Base-by-base conservation (phyloP, 2,888 invertebrate genomes). In the Tenthredo notha region DNA sequence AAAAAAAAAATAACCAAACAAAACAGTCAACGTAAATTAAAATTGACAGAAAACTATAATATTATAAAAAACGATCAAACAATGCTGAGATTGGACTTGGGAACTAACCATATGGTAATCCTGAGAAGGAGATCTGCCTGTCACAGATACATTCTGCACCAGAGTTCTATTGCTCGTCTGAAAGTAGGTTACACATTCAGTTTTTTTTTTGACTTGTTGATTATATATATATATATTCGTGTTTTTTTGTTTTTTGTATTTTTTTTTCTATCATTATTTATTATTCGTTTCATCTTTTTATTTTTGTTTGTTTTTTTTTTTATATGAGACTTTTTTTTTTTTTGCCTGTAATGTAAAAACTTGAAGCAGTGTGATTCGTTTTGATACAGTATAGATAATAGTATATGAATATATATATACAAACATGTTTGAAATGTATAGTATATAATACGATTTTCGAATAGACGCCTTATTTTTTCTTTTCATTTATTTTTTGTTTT, bases 91-190 rank as follows among this genome's bases (percentile, higher is more conserved):
- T 90, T 92, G 92, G 93, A 93, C 91, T 92, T 93, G 92, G 92
- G 93, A 92, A 93, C 93, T 93, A 93, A 93, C 93, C 93, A 93
- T 93, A 93, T 93, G 91, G 92, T 93, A 93, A 93, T 93, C 93
- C 93, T 93, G 93, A 92, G 93, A 93, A 92, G 93, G 93, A 91
- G 93, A 93, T 93, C 93, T 93, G 93, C 93, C 93, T 93, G 93
- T 93, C 93, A 93, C 93, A 93, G 93, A 93, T 93, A 93, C 93
- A 93, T 93, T 93, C 93, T 93, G 93, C 93, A 93, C 93, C 93
- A 93, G 93, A 93, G 93, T 92, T 93, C 93, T 93, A 93, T 93
- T 93, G 93, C 93, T 93, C 93, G 93, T 93, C 93, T 93, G 93
- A 93, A 93, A 93, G 92, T 93, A 93, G 93, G 93, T 93, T 91